Conservation (phyloP, 2,113 vertebrate species). For the Lamprologus tigripictilis region DNA sequence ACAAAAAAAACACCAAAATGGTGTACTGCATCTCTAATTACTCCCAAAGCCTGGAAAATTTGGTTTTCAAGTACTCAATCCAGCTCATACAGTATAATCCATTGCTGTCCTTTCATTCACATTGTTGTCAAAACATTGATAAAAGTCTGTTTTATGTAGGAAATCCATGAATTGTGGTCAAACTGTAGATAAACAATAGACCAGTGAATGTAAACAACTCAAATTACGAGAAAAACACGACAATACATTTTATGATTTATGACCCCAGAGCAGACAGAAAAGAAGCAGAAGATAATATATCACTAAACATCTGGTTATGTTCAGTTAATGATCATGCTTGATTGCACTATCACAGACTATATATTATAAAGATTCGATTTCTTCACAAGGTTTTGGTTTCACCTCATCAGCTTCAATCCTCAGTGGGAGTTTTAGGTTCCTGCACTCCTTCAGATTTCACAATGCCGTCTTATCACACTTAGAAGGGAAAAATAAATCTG, state of each 20-base stretch:
- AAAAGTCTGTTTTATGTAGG: background rate
- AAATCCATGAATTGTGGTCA: background rate
- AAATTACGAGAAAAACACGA: rapidly evolving
- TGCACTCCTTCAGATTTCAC: background rate
- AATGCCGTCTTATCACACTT: background rate
- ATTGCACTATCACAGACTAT: background rate
- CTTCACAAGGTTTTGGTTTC: background rate
- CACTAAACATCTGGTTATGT: background rate
- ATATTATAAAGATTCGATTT: background rate
- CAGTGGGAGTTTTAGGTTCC: constrained; percentile 7
- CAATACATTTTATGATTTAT: rapidly evolving
- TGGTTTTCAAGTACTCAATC: background rate
- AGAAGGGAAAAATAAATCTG: background rate
- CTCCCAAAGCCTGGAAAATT: rapidly evolving
- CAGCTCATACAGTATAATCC: background rate
- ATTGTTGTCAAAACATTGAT: background rate
- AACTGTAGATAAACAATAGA: background rate
- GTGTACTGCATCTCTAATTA: background rate
- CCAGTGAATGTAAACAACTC: background rate
- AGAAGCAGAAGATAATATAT: background rate
- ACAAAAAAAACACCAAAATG: background rate
- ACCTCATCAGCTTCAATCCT: background rate
- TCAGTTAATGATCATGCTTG: background rate
- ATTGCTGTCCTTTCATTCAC: background rate
- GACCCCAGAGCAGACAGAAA: background rate